Base-by-base conservation (phyloP, 1,140 invertebrate species). In the Drosophila mauritiana region DNA sequence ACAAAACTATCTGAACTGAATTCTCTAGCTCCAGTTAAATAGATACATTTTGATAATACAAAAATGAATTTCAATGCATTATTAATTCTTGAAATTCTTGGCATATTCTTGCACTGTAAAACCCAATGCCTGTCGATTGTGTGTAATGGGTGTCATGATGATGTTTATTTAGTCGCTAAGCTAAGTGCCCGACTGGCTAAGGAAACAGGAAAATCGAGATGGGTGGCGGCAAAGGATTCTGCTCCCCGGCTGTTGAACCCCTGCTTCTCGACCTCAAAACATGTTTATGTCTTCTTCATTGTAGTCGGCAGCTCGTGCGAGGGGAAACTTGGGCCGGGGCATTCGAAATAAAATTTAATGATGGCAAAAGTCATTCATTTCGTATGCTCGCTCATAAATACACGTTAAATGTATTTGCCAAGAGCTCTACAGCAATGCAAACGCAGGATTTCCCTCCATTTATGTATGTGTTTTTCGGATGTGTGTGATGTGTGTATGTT, bases 361-460 rank as follows among this genome's bases (percentile, higher is more conserved):
- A 83, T 83, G 80, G 64, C 80, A 75, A 69, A 83, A 83, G 80
- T 83, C 80, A 84, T 83, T 83, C 80, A 83, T 83, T 83, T 83
- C 70, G 75, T 79, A 84, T 83, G 80, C 80, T 70, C 80, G 55
- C 80, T 83, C 80, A 83, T 83, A 83, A 83, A 83, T 83, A 83
- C 80, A 79, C 75, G 75, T 83, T 79, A 83, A 83, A 83, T 83
- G 75, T 83, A 79, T 83, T 83, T 83, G 70, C 80, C 77, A 79
- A 83, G 79, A 57, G 59, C 61, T 81, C 58, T 81, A 73, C 42
- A 56, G 79, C 79, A 73, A 57, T 82, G 53, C 74, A 78, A 78
- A 78, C 54, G 68, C 36, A 62, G 46, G 72, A 67, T 76, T 75
- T 55, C 73, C 56, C 51, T 70, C 22, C 55, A 37, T 59, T 36